Conservation (phyloP, 2,888 invertebrate genomes). For the Limnephilus marmoratus region DNA sequence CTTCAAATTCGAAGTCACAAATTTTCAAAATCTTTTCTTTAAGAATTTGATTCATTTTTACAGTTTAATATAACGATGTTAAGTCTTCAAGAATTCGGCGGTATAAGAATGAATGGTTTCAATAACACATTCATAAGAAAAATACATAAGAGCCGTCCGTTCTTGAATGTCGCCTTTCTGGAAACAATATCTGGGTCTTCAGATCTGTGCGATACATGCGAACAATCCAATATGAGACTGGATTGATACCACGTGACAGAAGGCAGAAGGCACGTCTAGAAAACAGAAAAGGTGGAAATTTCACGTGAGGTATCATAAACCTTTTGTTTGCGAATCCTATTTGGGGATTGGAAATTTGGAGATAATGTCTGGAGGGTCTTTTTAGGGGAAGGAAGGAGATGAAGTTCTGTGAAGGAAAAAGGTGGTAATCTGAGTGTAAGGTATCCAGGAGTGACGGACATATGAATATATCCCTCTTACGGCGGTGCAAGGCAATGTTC, state of each 20-base stretch:
- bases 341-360: no score
- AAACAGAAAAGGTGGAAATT: background rate
- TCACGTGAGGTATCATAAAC: background rate
- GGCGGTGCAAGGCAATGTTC: no score
- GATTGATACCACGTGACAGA: background rate
- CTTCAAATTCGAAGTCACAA: no score
- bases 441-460: no score
- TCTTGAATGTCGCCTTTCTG: background rate
- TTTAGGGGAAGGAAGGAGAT: no score
- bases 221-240: conserved; percentile 16
- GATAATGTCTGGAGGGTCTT: no score
- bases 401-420: no score
- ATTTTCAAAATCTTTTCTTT: no score
- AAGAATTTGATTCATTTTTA: no score
- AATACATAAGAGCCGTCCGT: background rate
- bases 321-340: background rate
- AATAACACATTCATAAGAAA: background rate
- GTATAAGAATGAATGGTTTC: background rate
- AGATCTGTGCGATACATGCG: background rate
- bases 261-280: background rate
- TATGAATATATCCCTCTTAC: no score
- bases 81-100: background rate
- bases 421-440: no score
- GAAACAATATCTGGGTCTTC: background rate
- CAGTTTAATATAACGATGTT: no score